These are phyloP conservation scores for Hucho hucho DNA, from an alignment of 2,113 vertebrate species.

Conservation along the genomic window DNA sequence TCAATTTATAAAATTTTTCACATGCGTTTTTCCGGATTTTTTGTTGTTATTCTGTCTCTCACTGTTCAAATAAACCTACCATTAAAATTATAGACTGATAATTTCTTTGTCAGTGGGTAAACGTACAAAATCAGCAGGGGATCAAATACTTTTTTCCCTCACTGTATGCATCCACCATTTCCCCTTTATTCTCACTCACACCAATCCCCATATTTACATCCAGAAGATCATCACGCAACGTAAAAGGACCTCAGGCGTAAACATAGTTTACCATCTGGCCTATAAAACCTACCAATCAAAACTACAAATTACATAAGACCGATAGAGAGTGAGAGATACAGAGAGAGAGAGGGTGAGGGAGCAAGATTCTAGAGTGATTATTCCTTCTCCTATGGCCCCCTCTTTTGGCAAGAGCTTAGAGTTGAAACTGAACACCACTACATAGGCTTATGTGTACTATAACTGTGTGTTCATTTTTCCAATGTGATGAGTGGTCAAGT, in stretches of 20 bases:
- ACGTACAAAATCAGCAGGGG: too few species aligned
- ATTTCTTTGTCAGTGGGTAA: too few species aligned
- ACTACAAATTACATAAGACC: neutral
- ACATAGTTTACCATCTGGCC: neutral
- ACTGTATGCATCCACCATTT: neutral
- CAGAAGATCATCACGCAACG: neutral
- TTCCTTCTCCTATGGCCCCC: slow-evolving; percentile 60
- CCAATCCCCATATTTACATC: neutral
- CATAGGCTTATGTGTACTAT: neutral
- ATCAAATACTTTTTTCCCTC: too few species aligned
- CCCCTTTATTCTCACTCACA: neutral
- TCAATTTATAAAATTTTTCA: too few species aligned
- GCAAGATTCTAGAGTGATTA: slow-evolving; percentile 3
- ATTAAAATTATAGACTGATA: too few species aligned
- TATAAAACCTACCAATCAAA: neutral
- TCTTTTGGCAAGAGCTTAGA: slow-evolving; percentile 57
- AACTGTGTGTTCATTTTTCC: neutral
- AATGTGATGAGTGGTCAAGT: neutral
- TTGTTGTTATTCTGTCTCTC: too few species aligned
- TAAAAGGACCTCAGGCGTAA: slow-evolving; percentile 8
- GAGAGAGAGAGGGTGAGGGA: slow-evolving; percentile 1
- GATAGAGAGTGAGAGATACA: neutral
- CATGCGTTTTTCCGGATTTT: too few species aligned
- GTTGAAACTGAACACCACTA: slow-evolving; percentile 1
- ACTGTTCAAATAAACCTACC: too few species aligned